Percentiles rank a stretch among this genome's conserved stretches.
These are phyloP conservation scores for Sebastes taczanowskii DNA, from an alignment of 2,797 vertebrate species.

Conservation along the genomic window DNA sequence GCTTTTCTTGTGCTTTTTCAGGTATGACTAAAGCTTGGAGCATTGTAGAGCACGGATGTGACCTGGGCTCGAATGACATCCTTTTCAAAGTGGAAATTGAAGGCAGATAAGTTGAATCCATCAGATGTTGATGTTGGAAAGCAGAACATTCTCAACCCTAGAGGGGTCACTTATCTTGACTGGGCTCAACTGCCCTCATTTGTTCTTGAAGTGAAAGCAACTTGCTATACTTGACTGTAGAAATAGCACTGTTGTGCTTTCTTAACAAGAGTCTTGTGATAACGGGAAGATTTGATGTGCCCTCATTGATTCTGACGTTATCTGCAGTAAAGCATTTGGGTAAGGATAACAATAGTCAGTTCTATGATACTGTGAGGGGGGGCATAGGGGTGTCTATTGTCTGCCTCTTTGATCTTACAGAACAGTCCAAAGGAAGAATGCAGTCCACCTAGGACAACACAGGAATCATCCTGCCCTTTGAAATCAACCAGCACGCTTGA, in stretches of 20 bases:
- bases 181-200: conserved; percentile 50
- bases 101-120: conserved; percentile 84
- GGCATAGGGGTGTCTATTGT: conserved; percentile 64
- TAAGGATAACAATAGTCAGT: conserved; percentile 79
- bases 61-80: conserved; percentile 81
- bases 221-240: conserved; percentile 61
- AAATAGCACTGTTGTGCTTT: conserved; percentile 68
- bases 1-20: conserved; percentile 88
- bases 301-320: conserved; percentile 64
- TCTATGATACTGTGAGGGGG: conserved; percentile 65
- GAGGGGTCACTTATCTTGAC: conserved; percentile 38
- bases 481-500: conserved; percentile 66
- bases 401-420: conserved; percentile 82
- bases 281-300: conserved; percentile 73
- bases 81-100: conserved; percentile 84
- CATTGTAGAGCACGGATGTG: conserved; percentile 83
- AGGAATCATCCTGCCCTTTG: conserved; percentile 67
- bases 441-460: conserved; percentile 71
- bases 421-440: conserved; percentile 75
- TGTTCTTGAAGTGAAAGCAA: conserved; percentile 55
- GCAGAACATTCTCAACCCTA: conserved; percentile 52
- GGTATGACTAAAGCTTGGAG: conserved; percentile 84
- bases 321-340: conserved; percentile 79
- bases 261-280: conserved; percentile 60
- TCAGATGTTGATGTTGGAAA: conserved; percentile 72